Percentiles rank a stretch among this genome's conserved stretches.
Evolutionary conservation across 2,888 invertebrate species (phyloP).

Genomic region (Conchocele bisecta): DNA sequence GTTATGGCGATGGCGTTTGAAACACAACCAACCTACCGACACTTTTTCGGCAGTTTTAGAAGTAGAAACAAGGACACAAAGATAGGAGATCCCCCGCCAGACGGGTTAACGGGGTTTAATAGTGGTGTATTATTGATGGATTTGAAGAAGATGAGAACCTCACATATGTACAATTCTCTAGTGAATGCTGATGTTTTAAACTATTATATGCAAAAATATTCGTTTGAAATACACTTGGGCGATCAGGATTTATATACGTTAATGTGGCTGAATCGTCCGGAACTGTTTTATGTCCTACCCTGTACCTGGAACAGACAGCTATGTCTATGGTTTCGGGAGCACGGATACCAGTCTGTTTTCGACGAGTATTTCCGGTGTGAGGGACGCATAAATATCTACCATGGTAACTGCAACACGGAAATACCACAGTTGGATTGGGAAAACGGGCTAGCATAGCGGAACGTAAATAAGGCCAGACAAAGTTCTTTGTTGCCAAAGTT

Average conservation of each 20-base stretch:
- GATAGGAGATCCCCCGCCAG: constrained; percentile 85
- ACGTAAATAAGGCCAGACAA: too few relatives aligned
- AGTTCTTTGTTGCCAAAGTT: too few relatives aligned
- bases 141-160: constrained; percentile 87
- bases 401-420: constrained; percentile 82
- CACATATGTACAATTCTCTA: constrained; percentile 86
- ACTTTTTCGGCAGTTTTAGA: constrained; percentile 88
- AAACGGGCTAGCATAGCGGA: too few relatives aligned
- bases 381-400: constrained; percentile 77
- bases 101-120: constrained; percentile 89
- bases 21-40: constrained; percentile 90
- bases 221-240: constrained; percentile 87
- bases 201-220: constrained; percentile 81
- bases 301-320: constrained; percentile 92
- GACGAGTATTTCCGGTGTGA: constrained; percentile 88
- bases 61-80: constrained; percentile 86
- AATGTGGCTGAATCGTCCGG: constrained; percentile 88
- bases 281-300: constrained; percentile 88
- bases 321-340: constrained; percentile 91
- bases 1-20: constrained; percentile 87
- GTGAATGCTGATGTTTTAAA: constrained; percentile 75
- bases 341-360: constrained; percentile 89
- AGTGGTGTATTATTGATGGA: constrained; percentile 90
- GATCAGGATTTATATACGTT: constrained; percentile 93
- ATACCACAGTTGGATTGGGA: constrained; percentile 73